Evolutionary conservation across 2,797 vertebrate genomes (phyloP).

Genomic region (Nothura maculosa): DNA sequence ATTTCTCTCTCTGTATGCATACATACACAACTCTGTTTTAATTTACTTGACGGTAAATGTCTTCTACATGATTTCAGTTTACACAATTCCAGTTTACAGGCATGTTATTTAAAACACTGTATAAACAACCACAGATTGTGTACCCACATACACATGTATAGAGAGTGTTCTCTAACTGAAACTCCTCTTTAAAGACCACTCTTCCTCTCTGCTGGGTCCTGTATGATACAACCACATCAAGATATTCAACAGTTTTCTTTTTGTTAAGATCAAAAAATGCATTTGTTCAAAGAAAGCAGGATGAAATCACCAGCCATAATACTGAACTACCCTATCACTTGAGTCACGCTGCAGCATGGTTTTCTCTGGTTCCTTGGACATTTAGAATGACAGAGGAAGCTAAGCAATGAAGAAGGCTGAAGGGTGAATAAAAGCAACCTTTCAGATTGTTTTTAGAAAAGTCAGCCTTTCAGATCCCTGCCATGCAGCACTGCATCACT

Average conservation of each 20-base stretch:
- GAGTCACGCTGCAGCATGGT: background rate
- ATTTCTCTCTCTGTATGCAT: background rate
- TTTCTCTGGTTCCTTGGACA: background rate
- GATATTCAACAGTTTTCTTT: background rate
- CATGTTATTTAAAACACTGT: background rate
- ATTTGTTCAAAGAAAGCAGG: background rate
- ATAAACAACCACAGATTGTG: background rate
- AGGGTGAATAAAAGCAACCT: background rate
- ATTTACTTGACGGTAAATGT: background rate
- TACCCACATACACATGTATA: background rate
- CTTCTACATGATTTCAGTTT: background rate
- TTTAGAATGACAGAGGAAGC: background rate
- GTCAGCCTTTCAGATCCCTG: background rate
- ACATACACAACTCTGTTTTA: background rate
- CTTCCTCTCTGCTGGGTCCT: background rate
- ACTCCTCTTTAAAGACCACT: background rate
- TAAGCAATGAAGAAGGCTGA: background rate
- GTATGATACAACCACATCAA: background rate
- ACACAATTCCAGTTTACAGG: background rate
- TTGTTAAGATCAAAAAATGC: background rate
- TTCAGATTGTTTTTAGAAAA: too few species aligned
- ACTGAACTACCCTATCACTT: background rate
- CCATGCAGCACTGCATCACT: background rate
- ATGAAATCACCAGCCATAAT: background rate
- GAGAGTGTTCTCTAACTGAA: background rate